Evolutionary conservation across 64 coral and sea anemone species (phyloP), one percentile per base, ranked within the genome.

Genomic region (Platygyra sinensis): DNA sequence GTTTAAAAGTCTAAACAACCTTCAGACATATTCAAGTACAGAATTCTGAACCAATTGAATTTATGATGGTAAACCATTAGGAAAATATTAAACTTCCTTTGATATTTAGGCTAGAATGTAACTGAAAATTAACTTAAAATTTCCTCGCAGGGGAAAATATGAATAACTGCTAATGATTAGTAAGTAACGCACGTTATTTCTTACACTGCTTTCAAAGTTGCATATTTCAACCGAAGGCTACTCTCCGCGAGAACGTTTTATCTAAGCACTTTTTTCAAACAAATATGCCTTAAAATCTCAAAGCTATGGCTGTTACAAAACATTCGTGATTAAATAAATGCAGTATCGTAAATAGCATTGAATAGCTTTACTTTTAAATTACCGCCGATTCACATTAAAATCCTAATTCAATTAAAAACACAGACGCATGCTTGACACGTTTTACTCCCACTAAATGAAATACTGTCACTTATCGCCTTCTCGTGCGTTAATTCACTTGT

Each of bases 351-450:
- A 77, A 39, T 22, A 77, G 22, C 49, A 76, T 31, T 50, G 38
- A 46, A 39, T 76, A 10, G 32, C 11, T 62, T 81, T 62, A 62
- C 27, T 36, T 62, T 61, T 17, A 62, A 81, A 81, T 81, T 81
- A 81, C 79, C 59, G 79, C 29, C 17, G 59, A 81, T 81, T 62
- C n/a, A 81, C 14, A 30, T 59, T 31, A 36, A 62, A 61, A 50
- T 28, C 79, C 52, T 27, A 60, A 30, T 81, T 57, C 57, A 59
- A 62, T 61, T 17, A 57, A 57, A 14, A 18, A 52, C n/a, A 77
- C 75, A 77, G 75, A 77, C 46, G 22, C 24, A 52, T 18, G 16
- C 11, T 63, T 81, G 79, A 62, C 59, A 62, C 55, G 12, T 81
- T 36, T 30, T 6, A 16, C 6, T 19, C 29, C 17, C 18, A 17